Evolutionary conservation across 2,113 vertebrate species (phyloP).

Genomic region (Conger conger): DNA sequence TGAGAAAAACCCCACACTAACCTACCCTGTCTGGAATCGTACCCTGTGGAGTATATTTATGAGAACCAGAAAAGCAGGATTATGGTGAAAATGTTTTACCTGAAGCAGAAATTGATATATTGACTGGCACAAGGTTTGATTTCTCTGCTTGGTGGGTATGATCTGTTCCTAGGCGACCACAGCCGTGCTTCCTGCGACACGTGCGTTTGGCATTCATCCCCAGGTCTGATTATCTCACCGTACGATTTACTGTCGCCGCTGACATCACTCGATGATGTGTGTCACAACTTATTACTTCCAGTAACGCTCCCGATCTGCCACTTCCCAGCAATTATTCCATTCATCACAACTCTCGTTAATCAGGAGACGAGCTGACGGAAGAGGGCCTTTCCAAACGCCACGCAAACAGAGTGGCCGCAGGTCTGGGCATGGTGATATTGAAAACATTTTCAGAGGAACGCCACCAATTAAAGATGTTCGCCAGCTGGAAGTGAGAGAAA

Average conservation of each 20-base stretch:
- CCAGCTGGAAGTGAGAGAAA: neutral
- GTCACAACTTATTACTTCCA: neutral
- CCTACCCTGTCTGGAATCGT: neutral
- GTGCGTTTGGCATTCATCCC: neutral
- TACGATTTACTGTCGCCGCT: neutral
- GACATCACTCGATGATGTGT: constrained; percentile 7
- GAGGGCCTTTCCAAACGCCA: neutral
- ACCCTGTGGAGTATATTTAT: neutral
- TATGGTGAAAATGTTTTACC: neutral
- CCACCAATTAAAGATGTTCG: neutral
- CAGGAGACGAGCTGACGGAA: neutral
- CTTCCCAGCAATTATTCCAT: constrained; percentile 11
- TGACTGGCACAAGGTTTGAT: neutral
- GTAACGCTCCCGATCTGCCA: neutral
- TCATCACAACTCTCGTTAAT: neutral
- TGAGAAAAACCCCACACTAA: neutral
- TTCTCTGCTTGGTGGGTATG: neutral
- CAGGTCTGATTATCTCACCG: neutral
- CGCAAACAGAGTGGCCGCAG: neutral
- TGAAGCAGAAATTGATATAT: neutral
- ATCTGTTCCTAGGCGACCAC: neutral
- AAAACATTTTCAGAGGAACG: neutral
- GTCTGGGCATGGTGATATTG: neutral
- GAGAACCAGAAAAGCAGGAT: neutral
- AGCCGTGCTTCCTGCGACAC: neutral